Percentiles rank a stretch among this genome's conserved stretches.
Conservation (phyloP, 2,888 invertebrate species). For the Parelbella ahira region DNA sequence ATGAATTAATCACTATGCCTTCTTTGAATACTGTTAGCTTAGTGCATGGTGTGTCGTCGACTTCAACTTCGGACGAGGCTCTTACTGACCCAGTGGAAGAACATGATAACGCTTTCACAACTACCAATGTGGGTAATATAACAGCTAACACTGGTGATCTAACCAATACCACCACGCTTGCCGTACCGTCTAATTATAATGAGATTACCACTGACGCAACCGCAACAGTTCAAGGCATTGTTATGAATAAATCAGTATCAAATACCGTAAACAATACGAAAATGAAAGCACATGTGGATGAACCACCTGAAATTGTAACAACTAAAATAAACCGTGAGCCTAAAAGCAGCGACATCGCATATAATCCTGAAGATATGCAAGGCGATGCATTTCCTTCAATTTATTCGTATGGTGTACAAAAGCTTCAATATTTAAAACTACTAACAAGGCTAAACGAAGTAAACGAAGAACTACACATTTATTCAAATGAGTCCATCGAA, state of each 20-base stretch:
- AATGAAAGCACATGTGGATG: conserved; percentile 35
- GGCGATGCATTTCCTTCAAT: conserved; percentile 63
- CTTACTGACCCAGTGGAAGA: conserved; percentile 39
- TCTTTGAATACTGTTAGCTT: conserved; percentile 64
- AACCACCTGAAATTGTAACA: conserved; percentile 39
- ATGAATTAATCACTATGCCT: conserved; percentile 70
- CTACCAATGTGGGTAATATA: conserved; percentile 44
- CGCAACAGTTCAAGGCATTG: conserved; percentile 26
- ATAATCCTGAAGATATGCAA: conserved; percentile 68
- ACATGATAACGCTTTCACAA: conserved; percentile 50
- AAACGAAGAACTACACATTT: conserved; percentile 62
- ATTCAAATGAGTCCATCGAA: conserved; percentile 53
- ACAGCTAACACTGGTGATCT: conserved; percentile 53
- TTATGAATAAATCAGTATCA: not conserved
- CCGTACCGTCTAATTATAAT: conserved; percentile 9
- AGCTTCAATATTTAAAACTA: conserved; percentile 61
- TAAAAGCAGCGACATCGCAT: conserved; percentile 46
- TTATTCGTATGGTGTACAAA: conserved; percentile 66
- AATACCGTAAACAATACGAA: conserved; percentile 31
- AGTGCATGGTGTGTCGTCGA: conserved; percentile 67
- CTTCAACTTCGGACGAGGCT: conserved; percentile 39
- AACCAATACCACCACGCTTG: conserved; percentile 44
- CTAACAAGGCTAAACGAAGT: conserved; percentile 57
- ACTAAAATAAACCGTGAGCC: conserved; percentile 31
- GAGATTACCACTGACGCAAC: conserved; percentile 15